Evolutionary conservation across 2,888 invertebrate genomes (phyloP), one percentile per base, ranked within the genome.

Genomic region (Azorinus chamasolen): DNA sequence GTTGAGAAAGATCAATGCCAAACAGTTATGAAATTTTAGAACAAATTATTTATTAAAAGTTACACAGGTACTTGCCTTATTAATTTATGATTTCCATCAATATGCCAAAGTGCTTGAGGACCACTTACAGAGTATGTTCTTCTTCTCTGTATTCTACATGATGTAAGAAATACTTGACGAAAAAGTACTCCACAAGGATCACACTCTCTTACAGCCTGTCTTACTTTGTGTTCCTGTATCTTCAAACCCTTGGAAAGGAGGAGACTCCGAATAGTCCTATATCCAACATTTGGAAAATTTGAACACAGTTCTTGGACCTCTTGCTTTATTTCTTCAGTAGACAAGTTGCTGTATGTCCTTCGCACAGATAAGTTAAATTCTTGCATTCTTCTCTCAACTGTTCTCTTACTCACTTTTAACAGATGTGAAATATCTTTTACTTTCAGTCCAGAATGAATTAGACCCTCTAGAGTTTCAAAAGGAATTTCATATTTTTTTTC

Each of bases 401-500:
- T 69, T 59, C 68, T 59, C 22, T 69, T 69, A 51, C 68, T 61
- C 8, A 69, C 68, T 27, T 59, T 61, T 5, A 61, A 24, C n/a
- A 69, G 25, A 5, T 51, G 20, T 41, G 68, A 18, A 20, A 69
- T 58, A n/a, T 66, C 58, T 8, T 51, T 69, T 25, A 69, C 61
- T 59, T 61, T 69, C 51, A 69, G 43, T 53, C 68, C 68, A 41
- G 27, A 39, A 20, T 51, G 10, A 39, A 69, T 41, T 16, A 69
- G 22, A 51, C 22, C 18, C 41, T 66, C 46, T 25, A 66, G 46
- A 18, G 50, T 59, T 69, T 59, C 53, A 53, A 20, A 18, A 43
- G 68, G 68, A 32, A 69, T 69, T 25, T 45, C 45, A 59, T 53
- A 69, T 69, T 59, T 65, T 65, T 55, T 65, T 25, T 55, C 65